Base-by-base conservation (phyloP, 2,888 invertebrate species). In the Cerastis rubricosa region DNA sequence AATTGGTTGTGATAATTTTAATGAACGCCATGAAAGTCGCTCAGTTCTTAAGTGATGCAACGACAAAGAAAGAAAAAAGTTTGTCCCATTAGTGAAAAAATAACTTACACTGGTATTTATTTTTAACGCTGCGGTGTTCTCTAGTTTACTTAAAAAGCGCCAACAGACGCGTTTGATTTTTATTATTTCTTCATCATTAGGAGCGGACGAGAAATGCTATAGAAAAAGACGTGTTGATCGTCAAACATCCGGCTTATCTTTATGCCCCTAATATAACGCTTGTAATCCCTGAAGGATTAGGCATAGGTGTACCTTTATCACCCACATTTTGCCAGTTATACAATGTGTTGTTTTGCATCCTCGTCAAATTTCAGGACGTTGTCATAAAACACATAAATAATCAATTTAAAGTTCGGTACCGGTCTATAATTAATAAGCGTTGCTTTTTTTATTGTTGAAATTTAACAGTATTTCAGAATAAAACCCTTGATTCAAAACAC, bases 21-120 rank as follows among this genome's bases (percentile, higher is more conserved):
- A 74, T 63, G 54, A 61, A 78, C 8, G 14, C 35, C 45, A 61
- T 59, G 19, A 74, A 73, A 80, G n/a, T 40, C 19, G n/a, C 35
- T 29, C 35, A 51, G 51, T 25, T 25, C 29, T 25, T 70, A 65
- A 78, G 49, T 40, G 63, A 68, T 57, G 61, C 51, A 64, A 57
- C 8, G n/a, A 64, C 49, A 51, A 45, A 65, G 49, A 68, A 57
- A 45, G 8, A 78, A 78, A 59, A 67, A 59, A 51, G 47, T 57
- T 69, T 22, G 25, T 64, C 11, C 45, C 79, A 59, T 69, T 65
- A 69, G 17, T 45, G 7, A 49, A 2, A 14, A 68, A 40, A 45
- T 22, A 40, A 65, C 64, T 54, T 65, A 4, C 4, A 29, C 22
- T 51, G 40, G 22, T 22, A 25, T 47, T 66, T 49, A 3, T 29